phyloP scores from a whole-genome alignment of 2,113 vertebrate species.

The Rafetus swinhoei region DNA sequence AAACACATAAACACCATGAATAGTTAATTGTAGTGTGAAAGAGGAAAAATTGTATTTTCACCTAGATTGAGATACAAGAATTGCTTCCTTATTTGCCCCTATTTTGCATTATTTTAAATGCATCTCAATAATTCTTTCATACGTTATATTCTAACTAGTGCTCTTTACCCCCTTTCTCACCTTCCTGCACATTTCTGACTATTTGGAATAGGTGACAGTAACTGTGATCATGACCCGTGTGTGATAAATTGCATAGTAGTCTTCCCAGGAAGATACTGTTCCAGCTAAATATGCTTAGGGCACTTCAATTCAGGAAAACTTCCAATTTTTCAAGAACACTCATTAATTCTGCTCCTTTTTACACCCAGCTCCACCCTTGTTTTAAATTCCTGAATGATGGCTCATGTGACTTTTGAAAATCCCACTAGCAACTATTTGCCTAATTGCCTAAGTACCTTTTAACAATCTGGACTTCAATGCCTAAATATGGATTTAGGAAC shows the following conservation, averaged over 20 bases:
- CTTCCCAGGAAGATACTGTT: neutral
- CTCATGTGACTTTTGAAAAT: constrained; percentile 1
- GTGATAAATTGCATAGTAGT: constrained; percentile 23
- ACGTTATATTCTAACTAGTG: neutral
- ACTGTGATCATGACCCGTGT: neutral
- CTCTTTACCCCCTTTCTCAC: neutral
- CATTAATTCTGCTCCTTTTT: constrained; percentile 35
- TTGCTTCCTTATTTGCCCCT: neutral
- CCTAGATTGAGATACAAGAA: neutral
- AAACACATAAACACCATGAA: neutral
- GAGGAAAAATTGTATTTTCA: neutral
- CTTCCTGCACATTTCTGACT: neutral
- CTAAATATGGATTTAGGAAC: neutral
- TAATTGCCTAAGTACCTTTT: neutral
- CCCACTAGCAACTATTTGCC: neutral
- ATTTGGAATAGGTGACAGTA: neutral
- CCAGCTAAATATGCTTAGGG: constrained; percentile 9
- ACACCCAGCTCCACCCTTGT: neutral
- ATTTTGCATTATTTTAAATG: neutral
- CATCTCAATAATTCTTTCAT: neutral
- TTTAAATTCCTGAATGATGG: constrained; percentile 28
- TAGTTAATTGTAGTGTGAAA: neutral
- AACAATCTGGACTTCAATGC: neutral
- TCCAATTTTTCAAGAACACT: constrained; percentile 51
- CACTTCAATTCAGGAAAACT: constrained; percentile 28